Conservation (phyloP, 2,113 vertebrate species). For the Larimichthys polyactis region DNA sequence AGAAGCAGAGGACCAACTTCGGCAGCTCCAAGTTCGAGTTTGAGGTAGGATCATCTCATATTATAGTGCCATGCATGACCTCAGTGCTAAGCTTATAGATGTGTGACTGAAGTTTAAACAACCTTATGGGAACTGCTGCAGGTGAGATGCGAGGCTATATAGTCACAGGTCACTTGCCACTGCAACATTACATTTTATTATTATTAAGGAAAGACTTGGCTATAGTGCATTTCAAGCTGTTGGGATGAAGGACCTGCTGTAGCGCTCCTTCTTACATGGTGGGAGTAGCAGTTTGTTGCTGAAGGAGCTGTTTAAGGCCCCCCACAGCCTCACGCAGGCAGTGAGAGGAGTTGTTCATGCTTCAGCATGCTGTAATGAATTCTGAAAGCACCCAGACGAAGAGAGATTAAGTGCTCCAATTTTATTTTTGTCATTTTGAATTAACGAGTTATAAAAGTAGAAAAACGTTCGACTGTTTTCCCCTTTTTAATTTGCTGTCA, state of each 20-base stretch:
- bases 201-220: background rate
- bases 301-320: no score
- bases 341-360: no score
- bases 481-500: conserved; percentile 18
- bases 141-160: background rate
- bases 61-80: background rate
- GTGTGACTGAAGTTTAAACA: background rate
- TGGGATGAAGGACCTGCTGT: no score
- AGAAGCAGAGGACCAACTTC: conserved; percentile 99
- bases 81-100: no score
- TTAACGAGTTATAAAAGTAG: background rate
- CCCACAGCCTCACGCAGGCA: no score
- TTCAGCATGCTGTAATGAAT: background rate
- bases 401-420: background rate
- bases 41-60: conserved; percentile 87
- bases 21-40: conserved; percentile 99
- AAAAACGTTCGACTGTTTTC: background rate
- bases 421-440: conserved; percentile 9
- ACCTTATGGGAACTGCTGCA: background rate
- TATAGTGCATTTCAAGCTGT: background rate
- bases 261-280: no score
- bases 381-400: background rate
- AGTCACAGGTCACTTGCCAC: background rate
- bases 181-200: background rate
- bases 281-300: no score